phyloP scores from a whole-genome alignment of 2,113 vertebrate species.

The Anoplopoma fimbria region DNA sequence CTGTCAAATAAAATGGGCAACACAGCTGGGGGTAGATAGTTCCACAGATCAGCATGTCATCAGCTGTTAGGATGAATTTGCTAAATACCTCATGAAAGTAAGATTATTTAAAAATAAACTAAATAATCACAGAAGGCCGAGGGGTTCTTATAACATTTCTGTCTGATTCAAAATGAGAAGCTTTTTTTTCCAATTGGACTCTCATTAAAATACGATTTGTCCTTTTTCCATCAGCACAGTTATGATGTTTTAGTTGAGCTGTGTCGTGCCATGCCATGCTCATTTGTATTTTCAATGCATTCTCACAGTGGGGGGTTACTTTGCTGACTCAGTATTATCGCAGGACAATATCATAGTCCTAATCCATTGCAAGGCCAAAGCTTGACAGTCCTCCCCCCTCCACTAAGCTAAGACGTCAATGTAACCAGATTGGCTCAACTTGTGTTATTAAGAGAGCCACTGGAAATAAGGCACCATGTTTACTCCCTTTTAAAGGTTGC shows the following conservation, averaged over 20 bases:
- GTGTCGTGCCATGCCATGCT: conserved; percentile 38
- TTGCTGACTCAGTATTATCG: conserved; percentile 69
- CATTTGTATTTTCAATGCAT: conserved; percentile 71
- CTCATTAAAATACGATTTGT: conserved; percentile 54
- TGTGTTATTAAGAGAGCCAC: conserved; percentile 17
- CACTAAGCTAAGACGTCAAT: conserved; percentile 23
- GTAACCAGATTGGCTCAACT: conserved; percentile 33
- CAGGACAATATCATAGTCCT: conserved; percentile 54
- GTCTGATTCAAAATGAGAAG: conserved; percentile 44
- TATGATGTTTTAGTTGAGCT: conserved; percentile 44
- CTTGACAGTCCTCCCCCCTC: conserved; percentile 28
- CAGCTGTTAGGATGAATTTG: conserved; percentile 60
- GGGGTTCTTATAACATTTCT: conserved; percentile 27
- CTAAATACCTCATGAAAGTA: conserved; percentile 69
- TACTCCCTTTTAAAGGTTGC: background rate
- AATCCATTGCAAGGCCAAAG: conserved; percentile 68
- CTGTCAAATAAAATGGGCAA: conserved; percentile 77
- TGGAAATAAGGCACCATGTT: conserved; percentile 11
- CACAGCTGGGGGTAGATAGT: conserved; percentile 77
- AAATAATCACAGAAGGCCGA: conserved; percentile 47
- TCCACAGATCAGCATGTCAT: conserved; percentile 72
- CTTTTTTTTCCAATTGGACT: conserved; percentile 28
- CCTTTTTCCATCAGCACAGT: conserved; percentile 26
- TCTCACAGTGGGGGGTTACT: conserved; percentile 62
- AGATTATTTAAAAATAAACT: conserved; percentile 58